phyloP scores from a whole-genome alignment of 2,888 invertebrate genomes.

The Erynnis tages region DNA sequence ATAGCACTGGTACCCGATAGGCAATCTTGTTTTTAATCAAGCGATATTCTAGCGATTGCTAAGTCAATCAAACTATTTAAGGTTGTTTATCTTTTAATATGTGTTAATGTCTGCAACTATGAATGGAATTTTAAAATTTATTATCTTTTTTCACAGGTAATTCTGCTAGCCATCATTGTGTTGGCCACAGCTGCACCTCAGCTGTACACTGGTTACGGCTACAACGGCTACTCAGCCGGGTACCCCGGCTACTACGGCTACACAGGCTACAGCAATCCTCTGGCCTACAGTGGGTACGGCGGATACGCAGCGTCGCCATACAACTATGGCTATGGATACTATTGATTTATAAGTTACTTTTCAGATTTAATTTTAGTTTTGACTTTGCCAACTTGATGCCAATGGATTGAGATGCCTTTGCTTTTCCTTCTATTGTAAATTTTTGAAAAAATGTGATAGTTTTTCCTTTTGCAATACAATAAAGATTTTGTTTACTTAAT shows the following conservation, averaged over 20 bases:
- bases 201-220: conserved; percentile 58
- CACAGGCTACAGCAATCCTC: conserved; percentile 61
- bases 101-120: neutral
- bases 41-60: too few relatives aligned
- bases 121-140: neutral
- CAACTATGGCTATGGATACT: conserved; percentile 63
- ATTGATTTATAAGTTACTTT: conserved; percentile 38
- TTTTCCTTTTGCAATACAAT: too few relatives aligned
- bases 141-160: conserved; percentile 54
- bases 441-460: too few relatives aligned
- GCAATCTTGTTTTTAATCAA: too few relatives aligned
- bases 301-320: conserved; percentile 58
- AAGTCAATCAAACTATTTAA: too few relatives aligned
- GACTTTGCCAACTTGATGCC: neutral
- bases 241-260: conserved; percentile 64
- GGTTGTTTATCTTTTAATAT: too few relatives aligned
- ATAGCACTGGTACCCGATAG: too few relatives aligned
- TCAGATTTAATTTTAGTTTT: neutral
- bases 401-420: neutral
- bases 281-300: conserved; percentile 56
- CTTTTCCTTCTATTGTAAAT: neutral
- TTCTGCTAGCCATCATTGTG: conserved; percentile 69
- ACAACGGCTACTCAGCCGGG: conserved; percentile 50
- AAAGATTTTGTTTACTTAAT: too few relatives aligned
- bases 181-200: conserved; percentile 74